Conservation (phyloP, 2,888 invertebrate species). For the Drosophila parthenogenetica region DNA sequence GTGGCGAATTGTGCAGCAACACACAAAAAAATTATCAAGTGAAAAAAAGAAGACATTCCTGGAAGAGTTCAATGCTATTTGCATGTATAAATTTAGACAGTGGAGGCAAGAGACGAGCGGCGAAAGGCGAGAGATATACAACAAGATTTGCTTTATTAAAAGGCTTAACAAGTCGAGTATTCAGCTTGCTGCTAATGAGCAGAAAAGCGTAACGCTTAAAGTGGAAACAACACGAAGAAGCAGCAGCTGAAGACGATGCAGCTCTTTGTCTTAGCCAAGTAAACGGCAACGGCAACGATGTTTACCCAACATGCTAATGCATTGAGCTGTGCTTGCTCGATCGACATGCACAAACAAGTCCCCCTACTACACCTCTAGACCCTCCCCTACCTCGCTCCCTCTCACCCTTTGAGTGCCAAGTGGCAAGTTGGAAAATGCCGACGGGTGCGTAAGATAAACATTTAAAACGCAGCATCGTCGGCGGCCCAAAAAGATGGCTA, state of each 20-base stretch:
- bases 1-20: slow-evolving; percentile 55
- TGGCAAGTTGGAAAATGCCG: slow-evolving; percentile 69
- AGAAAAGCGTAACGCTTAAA: slow-evolving; percentile 75
- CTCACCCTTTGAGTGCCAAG: slow-evolving; percentile 10
- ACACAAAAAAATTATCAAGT: background rate
- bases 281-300: slow-evolving; percentile 56
- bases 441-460: slow-evolving; percentile 83
- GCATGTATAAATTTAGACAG: slow-evolving; percentile 30
- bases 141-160: slow-evolving; percentile 64
- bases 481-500: slow-evolving; percentile 79
- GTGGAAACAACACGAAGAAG: slow-evolving; percentile 33
- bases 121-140: slow-evolving; percentile 1
- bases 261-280: slow-evolving; percentile 74
- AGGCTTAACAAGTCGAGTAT: slow-evolving; percentile 64
- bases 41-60: slow-evolving; percentile 52
- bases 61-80: slow-evolving; percentile 74
- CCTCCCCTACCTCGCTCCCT: too few species aligned
- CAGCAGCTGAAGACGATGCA: slow-evolving; percentile 7
- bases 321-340: slow-evolving; percentile 59
- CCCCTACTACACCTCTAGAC: background rate
- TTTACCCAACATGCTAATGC: slow-evolving; percentile 78
- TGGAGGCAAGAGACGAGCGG: background rate
- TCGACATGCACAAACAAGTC: slow-evolving; percentile 63
- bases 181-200: slow-evolving; percentile 75
- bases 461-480: slow-evolving; percentile 55